phyloP scores from a whole-genome alignment of 2,113 vertebrate species.

The Carassius carassius region DNA sequence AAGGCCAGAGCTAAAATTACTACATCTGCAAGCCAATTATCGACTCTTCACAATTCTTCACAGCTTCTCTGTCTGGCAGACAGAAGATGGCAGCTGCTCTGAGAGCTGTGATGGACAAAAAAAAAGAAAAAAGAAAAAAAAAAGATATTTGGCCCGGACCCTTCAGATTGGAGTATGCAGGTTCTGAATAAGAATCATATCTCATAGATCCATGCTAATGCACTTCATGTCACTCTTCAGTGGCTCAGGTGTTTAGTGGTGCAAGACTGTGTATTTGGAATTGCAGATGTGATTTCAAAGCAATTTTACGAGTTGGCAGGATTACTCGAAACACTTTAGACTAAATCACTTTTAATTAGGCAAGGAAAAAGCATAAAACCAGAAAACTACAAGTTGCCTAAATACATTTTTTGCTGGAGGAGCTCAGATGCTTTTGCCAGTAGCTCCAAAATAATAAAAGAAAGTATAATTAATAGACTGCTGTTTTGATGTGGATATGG shows the following conservation, averaged over 20 bases:
- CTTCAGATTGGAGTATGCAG: constrained; percentile 30
- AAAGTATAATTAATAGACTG: neutral
- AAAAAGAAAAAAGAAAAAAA: neutral
- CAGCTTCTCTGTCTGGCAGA: constrained; percentile 51
- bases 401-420: constrained; percentile 21
- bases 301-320: neutral
- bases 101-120: constrained; percentile 15
- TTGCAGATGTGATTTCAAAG: constrained; percentile 22
- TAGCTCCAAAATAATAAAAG: neutral
- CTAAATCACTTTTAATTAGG: constrained; percentile 31
- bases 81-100: constrained; percentile 47
- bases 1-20: constrained; percentile 64
- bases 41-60: constrained; percentile 50
- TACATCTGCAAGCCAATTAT: constrained; percentile 70
- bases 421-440: neutral
- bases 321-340: neutral
- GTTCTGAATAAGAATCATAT: neutral
- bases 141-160: constrained; percentile 14
- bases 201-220: constrained; percentile 18
- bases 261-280: neutral
- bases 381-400: neutral
- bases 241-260: constrained; percentile 20
- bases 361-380: neutral
- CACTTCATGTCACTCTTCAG: constrained; percentile 1
- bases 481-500: neutral